Conservation (phyloP, 2,888 invertebrate genomes). For the Diarsia brunnea region DNA sequence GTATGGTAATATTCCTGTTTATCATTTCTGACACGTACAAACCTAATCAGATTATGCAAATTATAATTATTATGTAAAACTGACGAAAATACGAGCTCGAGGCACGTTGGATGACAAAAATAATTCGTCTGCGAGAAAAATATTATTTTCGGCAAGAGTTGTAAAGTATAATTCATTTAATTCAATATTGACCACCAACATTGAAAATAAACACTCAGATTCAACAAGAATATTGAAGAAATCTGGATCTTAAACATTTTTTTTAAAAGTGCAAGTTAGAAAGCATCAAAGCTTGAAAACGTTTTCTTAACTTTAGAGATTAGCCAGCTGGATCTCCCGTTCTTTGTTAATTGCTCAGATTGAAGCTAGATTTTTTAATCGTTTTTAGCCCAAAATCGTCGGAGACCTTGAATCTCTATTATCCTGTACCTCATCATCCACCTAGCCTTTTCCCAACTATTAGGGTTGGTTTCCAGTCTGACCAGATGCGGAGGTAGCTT, state of each 20-base stretch:
- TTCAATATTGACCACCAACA: neutral
- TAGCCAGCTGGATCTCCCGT: neutral
- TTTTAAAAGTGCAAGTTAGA: neutral
- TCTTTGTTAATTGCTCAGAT: neutral
- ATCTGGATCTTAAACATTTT: too few relatives aligned
- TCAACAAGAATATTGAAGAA: neutral
- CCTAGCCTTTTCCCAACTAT: too few relatives aligned
- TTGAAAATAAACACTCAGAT: neutral
- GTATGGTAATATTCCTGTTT: slow-evolving; percentile 18
- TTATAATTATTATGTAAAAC: slow-evolving; percentile 33
- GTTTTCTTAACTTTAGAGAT: neutral
- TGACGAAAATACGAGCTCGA: neutral
- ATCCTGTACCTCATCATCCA: neutral
- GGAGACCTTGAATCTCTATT: neutral
- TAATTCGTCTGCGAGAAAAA: neutral
- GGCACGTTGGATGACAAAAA: neutral
- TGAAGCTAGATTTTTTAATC: neutral
- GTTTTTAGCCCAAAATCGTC: neutral
- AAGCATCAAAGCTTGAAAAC: neutral
- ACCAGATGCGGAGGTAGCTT: too few relatives aligned
- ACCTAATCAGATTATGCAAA: slow-evolving; percentile 51
- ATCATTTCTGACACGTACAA: slow-evolving; percentile 19
- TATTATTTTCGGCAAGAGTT: neutral
- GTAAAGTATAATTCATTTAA: neutral
- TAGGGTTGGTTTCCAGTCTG: too few relatives aligned